A percentile compares a stretch with the other conserved stretches of the same genome.
phyloP scores from a whole-genome alignment of 2,113 vertebrate species.

The Eublepharis macularius region DNA sequence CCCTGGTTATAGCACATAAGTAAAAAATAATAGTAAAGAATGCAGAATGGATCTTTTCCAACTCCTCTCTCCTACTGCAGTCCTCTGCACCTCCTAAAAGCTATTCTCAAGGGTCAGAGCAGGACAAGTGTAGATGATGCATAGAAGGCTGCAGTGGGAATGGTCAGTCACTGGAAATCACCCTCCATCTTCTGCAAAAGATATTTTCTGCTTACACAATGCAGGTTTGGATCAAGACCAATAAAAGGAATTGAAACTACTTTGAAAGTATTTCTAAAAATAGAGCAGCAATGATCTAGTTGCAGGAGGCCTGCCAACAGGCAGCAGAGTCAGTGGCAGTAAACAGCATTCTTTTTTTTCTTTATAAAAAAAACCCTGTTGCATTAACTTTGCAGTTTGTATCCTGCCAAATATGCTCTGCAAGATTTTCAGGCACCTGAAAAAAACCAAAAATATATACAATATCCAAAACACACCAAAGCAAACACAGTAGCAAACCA shows the following conservation, averaged over 20 bases:
- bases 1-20: no score
- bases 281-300: background rate
- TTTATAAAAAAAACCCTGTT: background rate
- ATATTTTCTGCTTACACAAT: no score
- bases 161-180: no score
- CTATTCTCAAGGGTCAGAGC: no score
- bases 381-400: background rate
- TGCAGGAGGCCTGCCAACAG: background rate
- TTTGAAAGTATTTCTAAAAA: background rate
- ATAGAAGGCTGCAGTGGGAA: no score
- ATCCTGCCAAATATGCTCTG: background rate
- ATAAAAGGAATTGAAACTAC: background rate
- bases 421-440: background rate
- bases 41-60: no score
- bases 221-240: no score
- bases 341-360: background rate
- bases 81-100: no score
- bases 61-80: no score
- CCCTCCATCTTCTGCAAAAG: no score
- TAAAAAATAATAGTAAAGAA: no score
- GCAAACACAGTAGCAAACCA: background rate
- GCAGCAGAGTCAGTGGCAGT: background rate
- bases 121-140: no score
- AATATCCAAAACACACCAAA: background rate
- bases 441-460: background rate